phyloP scores from a whole-genome alignment of 2,797 vertebrate genomes.

The Adelosebastes latens region DNA sequence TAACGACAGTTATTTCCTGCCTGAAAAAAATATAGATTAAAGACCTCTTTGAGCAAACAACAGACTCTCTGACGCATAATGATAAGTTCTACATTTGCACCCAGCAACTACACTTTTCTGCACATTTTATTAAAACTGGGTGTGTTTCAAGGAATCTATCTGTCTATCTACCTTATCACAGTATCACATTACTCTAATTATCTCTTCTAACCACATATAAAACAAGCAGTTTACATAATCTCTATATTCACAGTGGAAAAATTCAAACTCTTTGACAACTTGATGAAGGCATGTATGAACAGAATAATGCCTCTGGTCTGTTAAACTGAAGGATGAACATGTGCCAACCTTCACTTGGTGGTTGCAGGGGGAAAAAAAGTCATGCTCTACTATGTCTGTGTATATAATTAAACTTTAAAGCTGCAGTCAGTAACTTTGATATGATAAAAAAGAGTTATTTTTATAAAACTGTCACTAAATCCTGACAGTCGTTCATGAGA shows the following conservation, averaged over 20 bases:
- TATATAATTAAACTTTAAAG: not conserved
- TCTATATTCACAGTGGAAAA: not conserved
- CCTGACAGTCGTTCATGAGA: no score
- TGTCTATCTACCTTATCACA: not conserved
- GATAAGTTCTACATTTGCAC: not conserved
- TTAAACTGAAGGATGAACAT: not conserved
- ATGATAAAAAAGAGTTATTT: no score
- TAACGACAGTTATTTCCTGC: conserved; percentile 18
- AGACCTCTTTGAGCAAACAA: not conserved
- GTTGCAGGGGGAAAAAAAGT: not conserved
- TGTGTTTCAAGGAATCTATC: not conserved
- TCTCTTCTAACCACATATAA: not conserved
- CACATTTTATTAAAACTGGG: not conserved
- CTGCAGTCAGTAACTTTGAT: no score
- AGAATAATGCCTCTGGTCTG: conserved; percentile 1
- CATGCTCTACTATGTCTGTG: not conserved
- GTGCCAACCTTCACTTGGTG: not conserved
- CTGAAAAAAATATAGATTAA: not conserved
- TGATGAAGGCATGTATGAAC: conserved; percentile 5
- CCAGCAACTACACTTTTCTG: not conserved
- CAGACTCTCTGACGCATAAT: not conserved
- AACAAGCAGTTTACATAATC: not conserved
- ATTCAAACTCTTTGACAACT: conserved; percentile 15
- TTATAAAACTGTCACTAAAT: no score
- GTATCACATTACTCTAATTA: not conserved